These are phyloP conservation scores for Zaprionus africanus DNA, from an alignment of 1,140 invertebrate species.

Conservation along the genomic window DNA sequence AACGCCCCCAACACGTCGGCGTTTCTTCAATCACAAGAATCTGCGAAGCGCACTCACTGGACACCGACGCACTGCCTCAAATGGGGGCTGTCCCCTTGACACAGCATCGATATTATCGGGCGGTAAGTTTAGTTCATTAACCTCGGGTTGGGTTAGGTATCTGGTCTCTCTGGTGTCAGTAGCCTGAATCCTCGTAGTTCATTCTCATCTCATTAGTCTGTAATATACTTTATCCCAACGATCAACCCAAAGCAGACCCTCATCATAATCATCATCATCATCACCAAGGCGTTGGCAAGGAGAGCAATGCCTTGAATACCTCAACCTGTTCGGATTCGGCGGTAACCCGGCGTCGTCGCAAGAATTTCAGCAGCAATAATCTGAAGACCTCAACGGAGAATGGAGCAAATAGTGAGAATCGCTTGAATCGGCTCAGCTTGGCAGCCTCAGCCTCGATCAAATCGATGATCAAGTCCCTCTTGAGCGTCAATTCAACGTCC, in stretches of 20 bases:
- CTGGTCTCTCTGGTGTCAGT: not conserved
- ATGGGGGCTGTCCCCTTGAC: conserved; percentile 81
- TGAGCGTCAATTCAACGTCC: conserved; percentile 89
- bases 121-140: conserved; percentile 59
- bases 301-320: conserved; percentile 77
- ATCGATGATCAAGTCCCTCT: conserved; percentile 90
- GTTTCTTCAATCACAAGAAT: conserved; percentile 91
- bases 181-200: not conserved
- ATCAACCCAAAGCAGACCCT: conserved; percentile 40
- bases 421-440: conserved; percentile 76
- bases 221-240: not conserved
- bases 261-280: conserved; percentile 41
- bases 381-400: conserved; percentile 68
- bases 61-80: conserved; percentile 79
- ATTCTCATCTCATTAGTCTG: conserved; percentile 18
- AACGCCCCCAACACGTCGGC: conserved; percentile 90
- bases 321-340: conserved; percentile 83
- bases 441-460: conserved; percentile 86
- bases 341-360: conserved; percentile 74
- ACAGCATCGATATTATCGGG: conserved; percentile 73
- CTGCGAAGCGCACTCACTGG: conserved; percentile 89
- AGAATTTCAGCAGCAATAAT: conserved; percentile 77
- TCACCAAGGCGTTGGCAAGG: conserved; percentile 54
- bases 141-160: conserved; percentile 1
- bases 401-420: conserved; percentile 74